Evolutionary conservation across 2,888 invertebrate species (phyloP).

Genomic region (Sphinx pinastri): DNA sequence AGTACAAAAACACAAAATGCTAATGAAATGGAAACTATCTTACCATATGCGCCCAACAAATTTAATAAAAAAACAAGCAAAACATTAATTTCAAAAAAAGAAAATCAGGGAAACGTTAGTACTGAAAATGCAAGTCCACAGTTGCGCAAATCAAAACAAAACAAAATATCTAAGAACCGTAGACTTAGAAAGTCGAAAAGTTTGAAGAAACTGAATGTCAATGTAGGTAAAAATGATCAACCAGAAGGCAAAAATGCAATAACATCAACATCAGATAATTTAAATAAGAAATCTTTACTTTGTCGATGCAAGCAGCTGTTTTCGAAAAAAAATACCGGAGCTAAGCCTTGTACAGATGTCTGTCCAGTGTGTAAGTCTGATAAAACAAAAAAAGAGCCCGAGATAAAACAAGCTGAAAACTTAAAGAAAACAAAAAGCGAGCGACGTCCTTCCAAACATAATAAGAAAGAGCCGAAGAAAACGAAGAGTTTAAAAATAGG

Average conservation of each 20-base stretch:
- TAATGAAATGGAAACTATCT: slow-evolving; percentile 47
- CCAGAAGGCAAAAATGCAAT: not conserved
- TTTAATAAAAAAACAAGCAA: slow-evolving; percentile 48
- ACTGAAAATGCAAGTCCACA: not conserved
- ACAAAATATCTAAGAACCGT: not conserved
- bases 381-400: not conserved
- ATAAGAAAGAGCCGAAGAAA: slow-evolving; percentile 31
- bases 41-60: slow-evolving; percentile 49
- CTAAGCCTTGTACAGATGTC: slow-evolving; percentile 10
- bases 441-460: slow-evolving; percentile 30
- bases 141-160: not conserved
- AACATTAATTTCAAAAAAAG: slow-evolving; percentile 34
- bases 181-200: slow-evolving; percentile 3
- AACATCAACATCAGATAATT: not conserved
- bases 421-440: slow-evolving; percentile 40
- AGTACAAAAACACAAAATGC: slow-evolving; percentile 11
- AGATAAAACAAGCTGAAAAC: slow-evolving; percentile 2
- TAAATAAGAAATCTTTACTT: slow-evolving; percentile 25
- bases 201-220: not conserved
- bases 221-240: not conserved
- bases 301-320: slow-evolving; percentile 30
- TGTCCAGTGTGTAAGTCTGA: not conserved
- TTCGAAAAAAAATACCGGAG: slow-evolving; percentile 22
- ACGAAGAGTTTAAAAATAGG: slow-evolving; percentile 35
- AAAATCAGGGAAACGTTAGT: slow-evolving; percentile 17